A percentile compares a stretch with the other conserved stretches of the same genome.
Evolutionary conservation across 1,140 invertebrate genomes (phyloP).

Genomic region (Phthorimaea operculella): DNA sequence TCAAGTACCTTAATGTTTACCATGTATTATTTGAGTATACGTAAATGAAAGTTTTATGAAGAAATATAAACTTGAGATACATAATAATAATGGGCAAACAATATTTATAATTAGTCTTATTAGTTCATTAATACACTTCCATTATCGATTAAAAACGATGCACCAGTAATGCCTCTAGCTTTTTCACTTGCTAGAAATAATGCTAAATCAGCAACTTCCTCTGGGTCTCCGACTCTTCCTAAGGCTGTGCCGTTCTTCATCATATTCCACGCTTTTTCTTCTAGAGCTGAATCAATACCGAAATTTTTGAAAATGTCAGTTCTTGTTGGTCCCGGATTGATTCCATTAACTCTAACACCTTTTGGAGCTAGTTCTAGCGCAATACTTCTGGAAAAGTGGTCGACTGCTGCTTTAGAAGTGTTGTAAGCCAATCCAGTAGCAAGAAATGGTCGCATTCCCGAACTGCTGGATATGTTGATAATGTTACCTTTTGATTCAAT

Average conservation of each 20-base stretch:
- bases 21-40: no score
- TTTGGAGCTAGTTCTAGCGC: background rate
- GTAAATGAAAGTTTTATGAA: no score
- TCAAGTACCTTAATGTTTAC: no score
- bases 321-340: background rate
- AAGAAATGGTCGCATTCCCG: background rate
- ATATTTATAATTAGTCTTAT: no score
- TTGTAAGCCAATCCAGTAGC: background rate
- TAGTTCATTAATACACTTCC: background rate
- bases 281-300: background rate
- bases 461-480: background rate
- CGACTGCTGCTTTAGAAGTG: background rate
- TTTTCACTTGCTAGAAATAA: conserved; percentile 3
- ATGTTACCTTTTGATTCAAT: background rate
- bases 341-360: background rate
- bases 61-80: no score
- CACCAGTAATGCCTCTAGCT: conserved; percentile 1
- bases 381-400: background rate
- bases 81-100: no score
- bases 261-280: conserved; percentile 31
- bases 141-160: background rate
- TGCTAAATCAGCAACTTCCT: background rate
- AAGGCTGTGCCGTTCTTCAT: conserved; percentile 83
- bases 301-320: background rate
- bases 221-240: conserved; percentile 46